phyloP scores from a whole-genome alignment of 1,140 invertebrate species.

The Monochamus saltuarius region DNA sequence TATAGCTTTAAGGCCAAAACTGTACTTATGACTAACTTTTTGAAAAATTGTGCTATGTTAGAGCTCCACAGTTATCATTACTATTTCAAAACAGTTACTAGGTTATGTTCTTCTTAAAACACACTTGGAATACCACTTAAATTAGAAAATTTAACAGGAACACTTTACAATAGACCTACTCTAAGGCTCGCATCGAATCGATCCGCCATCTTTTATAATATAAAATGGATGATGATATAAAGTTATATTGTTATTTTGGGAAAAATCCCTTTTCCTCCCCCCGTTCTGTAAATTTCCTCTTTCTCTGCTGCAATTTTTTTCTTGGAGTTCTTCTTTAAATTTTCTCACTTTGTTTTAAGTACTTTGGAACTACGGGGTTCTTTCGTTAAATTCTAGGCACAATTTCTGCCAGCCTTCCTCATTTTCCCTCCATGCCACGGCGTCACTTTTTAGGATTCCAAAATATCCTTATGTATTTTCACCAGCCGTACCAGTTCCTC shows the following conservation, averaged over 20 bases:
- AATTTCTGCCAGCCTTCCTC: neutral
- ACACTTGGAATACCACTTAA: too few species aligned
- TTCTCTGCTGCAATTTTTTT: neutral
- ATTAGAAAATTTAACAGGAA: too few species aligned
- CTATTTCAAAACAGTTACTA: too few species aligned
- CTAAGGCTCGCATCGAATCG: too few species aligned
- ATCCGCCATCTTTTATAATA: slow-evolving; percentile 2
- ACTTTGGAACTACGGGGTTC: neutral
- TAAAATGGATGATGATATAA: neutral
- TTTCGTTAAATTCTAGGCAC: slow-evolving; percentile 3
- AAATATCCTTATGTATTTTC: neutral
- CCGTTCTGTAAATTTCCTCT: neutral
- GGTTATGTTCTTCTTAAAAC: too few species aligned
- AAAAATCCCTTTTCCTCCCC: neutral
- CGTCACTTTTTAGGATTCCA: neutral
- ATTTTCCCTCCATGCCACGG: neutral
- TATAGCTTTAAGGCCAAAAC: too few species aligned
- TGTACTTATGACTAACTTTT: too few species aligned
- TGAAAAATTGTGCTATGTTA: too few species aligned
- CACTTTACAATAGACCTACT: neutral
- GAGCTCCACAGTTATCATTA: too few species aligned
- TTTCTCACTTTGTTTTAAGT: neutral
- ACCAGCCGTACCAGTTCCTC: neutral
- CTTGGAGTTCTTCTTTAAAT: neutral
- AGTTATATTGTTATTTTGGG: neutral